Evolutionary conservation across 2,113 vertebrate species (phyloP).

Genomic region (Orycteropus afer): DNA sequence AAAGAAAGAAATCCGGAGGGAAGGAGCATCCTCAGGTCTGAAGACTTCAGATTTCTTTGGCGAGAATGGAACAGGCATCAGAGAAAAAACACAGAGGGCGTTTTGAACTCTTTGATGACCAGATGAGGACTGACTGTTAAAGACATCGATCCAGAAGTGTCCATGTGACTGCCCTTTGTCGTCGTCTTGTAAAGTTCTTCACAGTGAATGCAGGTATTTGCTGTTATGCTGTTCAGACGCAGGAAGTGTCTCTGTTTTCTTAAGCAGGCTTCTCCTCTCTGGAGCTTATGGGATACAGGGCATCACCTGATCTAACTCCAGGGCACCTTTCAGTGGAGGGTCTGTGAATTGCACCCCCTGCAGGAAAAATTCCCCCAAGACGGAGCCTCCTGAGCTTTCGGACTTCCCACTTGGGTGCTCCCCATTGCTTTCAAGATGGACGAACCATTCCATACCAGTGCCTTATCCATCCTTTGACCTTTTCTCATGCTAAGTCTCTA

Average conservation of each 20-base stretch:
- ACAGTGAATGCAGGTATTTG: background rate
- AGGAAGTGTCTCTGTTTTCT: background rate
- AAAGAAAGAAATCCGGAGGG: background rate
- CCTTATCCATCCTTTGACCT: background rate
- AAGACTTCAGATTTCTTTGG: background rate
- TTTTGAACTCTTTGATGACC: background rate
- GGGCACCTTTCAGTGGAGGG: no score
- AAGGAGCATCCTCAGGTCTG: background rate
- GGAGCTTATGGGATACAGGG: background rate
- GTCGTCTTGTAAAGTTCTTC: background rate
- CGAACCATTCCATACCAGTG: background rate
- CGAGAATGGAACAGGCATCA: background rate
- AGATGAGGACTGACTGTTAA: constrained; percentile 17
- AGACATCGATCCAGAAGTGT: background rate
- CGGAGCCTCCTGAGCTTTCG: background rate
- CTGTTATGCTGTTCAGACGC: background rate
- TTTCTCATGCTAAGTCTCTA: background rate
- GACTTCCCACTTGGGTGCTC: background rate
- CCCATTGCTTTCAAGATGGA: background rate
- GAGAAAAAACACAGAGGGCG: constrained; percentile 4
- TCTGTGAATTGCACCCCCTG: no score
- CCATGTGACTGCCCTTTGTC: background rate
- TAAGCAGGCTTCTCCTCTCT: background rate
- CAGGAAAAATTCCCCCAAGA: background rate
- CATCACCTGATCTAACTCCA: background rate